phyloP scores from a whole-genome alignment of 2,888 invertebrate genomes.

The Dendrolimus pini region DNA sequence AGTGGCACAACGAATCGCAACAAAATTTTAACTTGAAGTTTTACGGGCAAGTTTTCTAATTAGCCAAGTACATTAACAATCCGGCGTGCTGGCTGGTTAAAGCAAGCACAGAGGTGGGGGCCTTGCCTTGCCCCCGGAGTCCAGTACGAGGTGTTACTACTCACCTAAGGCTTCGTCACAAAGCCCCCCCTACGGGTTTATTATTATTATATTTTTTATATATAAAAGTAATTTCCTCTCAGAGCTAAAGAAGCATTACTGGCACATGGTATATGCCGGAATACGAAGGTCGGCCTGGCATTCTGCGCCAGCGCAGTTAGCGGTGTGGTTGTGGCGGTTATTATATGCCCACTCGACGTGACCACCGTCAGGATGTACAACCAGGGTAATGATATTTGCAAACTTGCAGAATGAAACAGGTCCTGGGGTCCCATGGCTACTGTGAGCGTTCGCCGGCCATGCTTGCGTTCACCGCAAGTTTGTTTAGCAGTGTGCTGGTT shows the following conservation, averaged over 20 bases:
- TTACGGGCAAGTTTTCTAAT: too few species aligned
- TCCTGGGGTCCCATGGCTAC: slow-evolving; percentile 37
- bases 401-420: slow-evolving; percentile 55
- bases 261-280: slow-evolving; percentile 37
- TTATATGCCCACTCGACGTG: slow-evolving; percentile 93
- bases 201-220: too few species aligned
- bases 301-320: slow-evolving; percentile 83
- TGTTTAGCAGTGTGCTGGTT: slow-evolving; percentile 85
- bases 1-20: too few species aligned
- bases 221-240: slow-evolving; percentile 12
- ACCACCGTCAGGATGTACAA: slow-evolving; percentile 92
- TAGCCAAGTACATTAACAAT: too few species aligned
- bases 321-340: slow-evolving; percentile 83
- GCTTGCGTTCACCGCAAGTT: slow-evolving; percentile 83
- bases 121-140: too few species aligned
- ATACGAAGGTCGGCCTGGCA: slow-evolving; percentile 51
- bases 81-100: too few species aligned
- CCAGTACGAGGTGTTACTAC: too few species aligned
- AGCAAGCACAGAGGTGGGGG: too few species aligned
- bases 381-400: slow-evolving; percentile 78
- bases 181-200: too few species aligned
- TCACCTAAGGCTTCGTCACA: too few species aligned
- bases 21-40: too few species aligned
- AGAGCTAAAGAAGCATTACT: slow-evolving; percentile 57
- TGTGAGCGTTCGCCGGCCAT: slow-evolving; percentile 74